Conservation (phyloP, 1,140 invertebrate genomes). For the Zaprionus camerounensis region DNA sequence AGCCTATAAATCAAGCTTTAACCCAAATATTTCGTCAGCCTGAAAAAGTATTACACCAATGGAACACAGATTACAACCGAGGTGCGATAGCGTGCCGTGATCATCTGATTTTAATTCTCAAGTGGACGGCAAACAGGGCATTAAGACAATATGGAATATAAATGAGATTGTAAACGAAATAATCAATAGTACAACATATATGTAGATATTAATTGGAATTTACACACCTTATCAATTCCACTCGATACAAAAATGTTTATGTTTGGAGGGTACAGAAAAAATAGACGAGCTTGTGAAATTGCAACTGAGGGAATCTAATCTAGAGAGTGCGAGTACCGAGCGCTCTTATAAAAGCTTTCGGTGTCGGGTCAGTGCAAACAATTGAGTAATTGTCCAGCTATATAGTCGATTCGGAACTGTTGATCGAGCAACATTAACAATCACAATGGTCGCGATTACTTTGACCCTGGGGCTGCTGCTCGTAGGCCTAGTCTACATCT, state of each 20-base stretch:
- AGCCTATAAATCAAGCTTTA: background rate
- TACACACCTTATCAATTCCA: background rate
- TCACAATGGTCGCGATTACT: slow-evolving; percentile 53
- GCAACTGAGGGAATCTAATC: slow-evolving; percentile 1
- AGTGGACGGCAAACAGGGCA: background rate
- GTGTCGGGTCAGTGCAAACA: background rate
- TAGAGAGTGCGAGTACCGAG: background rate
- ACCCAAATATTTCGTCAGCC: background rate
- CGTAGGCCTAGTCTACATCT: slow-evolving; percentile 61
- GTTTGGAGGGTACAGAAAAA: background rate
- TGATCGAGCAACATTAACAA: slow-evolving; percentile 3
- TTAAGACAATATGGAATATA: background rate
- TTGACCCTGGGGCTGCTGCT: slow-evolving; percentile 39
- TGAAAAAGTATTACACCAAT: background rate
- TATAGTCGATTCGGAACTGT: slow-evolving; percentile 9
- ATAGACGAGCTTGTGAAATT: background rate
- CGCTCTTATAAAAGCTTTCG: slow-evolving; percentile 15
- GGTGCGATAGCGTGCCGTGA: background rate
- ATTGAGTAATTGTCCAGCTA: background rate
- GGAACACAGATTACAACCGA: background rate
- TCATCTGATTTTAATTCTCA: background rate
- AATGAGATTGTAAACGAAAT: background rate
- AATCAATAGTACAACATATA: background rate
- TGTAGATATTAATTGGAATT: background rate
- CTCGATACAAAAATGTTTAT: background rate